Conservation (phyloP, 2,888 invertebrate genomes). For the Hemaris fuciformis region DNA sequence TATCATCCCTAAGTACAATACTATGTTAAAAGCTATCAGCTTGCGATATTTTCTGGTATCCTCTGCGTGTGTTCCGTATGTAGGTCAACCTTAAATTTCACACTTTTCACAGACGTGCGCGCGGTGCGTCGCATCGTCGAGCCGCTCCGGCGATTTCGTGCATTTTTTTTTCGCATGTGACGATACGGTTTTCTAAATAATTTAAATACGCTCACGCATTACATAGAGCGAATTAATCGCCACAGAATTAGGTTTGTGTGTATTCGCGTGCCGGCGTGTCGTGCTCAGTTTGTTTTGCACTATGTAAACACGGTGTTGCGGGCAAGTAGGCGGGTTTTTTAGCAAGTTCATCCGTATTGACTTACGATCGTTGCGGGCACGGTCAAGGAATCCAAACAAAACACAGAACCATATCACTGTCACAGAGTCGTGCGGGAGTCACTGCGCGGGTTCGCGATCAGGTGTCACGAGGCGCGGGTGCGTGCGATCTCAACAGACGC, state of each 20-base stretch:
- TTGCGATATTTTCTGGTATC: background rate
- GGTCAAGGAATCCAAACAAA: constrained; percentile 68
- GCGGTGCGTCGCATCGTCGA: constrained; percentile 26
- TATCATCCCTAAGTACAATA: background rate
- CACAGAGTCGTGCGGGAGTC: constrained; percentile 56
- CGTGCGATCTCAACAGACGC: constrained; percentile 43
- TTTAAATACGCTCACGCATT: constrained; percentile 75
- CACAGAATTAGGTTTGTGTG: constrained; percentile 64
- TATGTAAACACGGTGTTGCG: constrained; percentile 27
- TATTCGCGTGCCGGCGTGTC: constrained; percentile 47
- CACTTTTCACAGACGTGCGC: constrained; percentile 1
- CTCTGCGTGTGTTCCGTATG: background rate
- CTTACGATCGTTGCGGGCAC: constrained; percentile 66
- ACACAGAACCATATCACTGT: constrained; percentile 78
- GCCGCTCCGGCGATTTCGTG: constrained; percentile 73
- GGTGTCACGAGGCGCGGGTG: constrained; percentile 34
- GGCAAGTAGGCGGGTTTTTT: background rate
- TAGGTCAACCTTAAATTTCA: constrained; percentile 12
- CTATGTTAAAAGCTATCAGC: background rate
- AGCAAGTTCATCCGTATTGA: constrained; percentile 19
- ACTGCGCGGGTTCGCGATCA: constrained; percentile 41
- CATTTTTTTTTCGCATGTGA: constrained; percentile 76
- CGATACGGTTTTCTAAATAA: constrained; percentile 78
- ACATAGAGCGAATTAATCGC: constrained; percentile 58
- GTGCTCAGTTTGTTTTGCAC: constrained; percentile 33